Percentiles rank a stretch among this genome's conserved stretches.
phyloP scores from a whole-genome alignment of 2,888 invertebrate species.

The Drosophila phalerata region DNA sequence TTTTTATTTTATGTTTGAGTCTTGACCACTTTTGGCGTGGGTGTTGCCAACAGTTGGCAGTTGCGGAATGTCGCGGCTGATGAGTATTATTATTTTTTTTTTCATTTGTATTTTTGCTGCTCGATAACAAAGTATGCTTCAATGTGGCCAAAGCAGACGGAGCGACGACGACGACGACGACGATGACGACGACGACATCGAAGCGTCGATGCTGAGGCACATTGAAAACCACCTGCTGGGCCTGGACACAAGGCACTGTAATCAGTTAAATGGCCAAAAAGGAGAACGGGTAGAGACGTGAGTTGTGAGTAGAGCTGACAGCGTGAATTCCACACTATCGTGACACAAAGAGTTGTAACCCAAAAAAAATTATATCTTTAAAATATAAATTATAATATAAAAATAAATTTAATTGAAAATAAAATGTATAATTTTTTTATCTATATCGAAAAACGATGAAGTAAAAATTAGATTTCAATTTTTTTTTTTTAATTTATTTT shows the following conservation, averaged over 20 bases:
- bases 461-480: too few species aligned
- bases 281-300: slow-evolving; percentile 6
- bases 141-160: slow-evolving; percentile 56
- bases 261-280: slow-evolving; percentile 70
- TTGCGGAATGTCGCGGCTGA: slow-evolving; percentile 54
- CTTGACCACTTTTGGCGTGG: slow-evolving; percentile 49
- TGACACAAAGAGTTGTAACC: slow-evolving; percentile 19
- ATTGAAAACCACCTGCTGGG: slow-evolving; percentile 81
- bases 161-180: slow-evolving; percentile 50
- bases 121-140: slow-evolving; percentile 42
- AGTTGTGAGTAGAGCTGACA: slow-evolving; percentile 6
- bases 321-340: not conserved
- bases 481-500: too few species aligned
- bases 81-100: slow-evolving; percentile 17
- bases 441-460: too few species aligned
- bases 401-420: too few species aligned
- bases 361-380: too few species aligned
- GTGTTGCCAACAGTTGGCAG: slow-evolving; percentile 53
- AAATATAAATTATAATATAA: too few species aligned
- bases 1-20: too few species aligned
- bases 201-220: slow-evolving; percentile 42
- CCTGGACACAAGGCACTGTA: slow-evolving; percentile 75
- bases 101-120: slow-evolving; percentile 1
- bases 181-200: slow-evolving; percentile 6
- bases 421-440: too few species aligned